Evolutionary conservation across 2,888 invertebrate genomes (phyloP).

Genomic region (Leucophora obtusa): DNA sequence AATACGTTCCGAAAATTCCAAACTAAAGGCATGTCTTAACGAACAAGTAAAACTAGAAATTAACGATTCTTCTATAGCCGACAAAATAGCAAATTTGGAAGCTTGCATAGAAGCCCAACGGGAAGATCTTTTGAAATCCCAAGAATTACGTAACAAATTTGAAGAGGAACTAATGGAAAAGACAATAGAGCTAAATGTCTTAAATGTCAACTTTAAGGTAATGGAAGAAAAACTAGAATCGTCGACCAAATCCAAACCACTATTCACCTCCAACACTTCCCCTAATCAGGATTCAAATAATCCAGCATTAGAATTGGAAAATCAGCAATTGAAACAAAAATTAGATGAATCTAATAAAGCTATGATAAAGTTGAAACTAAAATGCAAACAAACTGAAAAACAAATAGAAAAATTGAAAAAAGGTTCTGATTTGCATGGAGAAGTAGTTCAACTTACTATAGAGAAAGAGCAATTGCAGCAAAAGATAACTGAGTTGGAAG

Average conservation of each 20-base stretch:
- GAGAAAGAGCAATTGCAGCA: conserved; percentile 84
- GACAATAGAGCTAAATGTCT: conserved; percentile 80
- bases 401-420: conserved; percentile 84
- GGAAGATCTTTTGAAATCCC: conserved; percentile 80
- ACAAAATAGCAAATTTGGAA: conserved; percentile 76
- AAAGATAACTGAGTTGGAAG: conserved; percentile 90
- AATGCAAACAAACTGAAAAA: conserved; percentile 87
- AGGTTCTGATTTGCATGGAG: conserved; percentile 84
- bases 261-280: conserved; percentile 71
- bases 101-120: conserved; percentile 79
- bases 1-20: conserved; percentile 44
- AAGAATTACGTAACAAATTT: conserved; percentile 80
- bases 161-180: conserved; percentile 81
- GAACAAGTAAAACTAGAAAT: conserved; percentile 79
- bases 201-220: conserved; percentile 78
- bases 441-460: conserved; percentile 83
- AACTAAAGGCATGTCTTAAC: conserved; percentile 40
- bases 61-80: conserved; percentile 79
- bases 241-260: conserved; percentile 71
- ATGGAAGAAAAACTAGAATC: conserved; percentile 76
- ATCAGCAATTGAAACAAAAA: conserved; percentile 82
- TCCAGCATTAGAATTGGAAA: conserved; percentile 73
- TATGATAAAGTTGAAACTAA: conserved; percentile 78
- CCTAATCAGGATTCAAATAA: conserved; percentile 62
- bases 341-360: conserved; percentile 86